phyloP scores from a whole-genome alignment of 2,797 vertebrate genomes.

The Dryobates pubescens region DNA sequence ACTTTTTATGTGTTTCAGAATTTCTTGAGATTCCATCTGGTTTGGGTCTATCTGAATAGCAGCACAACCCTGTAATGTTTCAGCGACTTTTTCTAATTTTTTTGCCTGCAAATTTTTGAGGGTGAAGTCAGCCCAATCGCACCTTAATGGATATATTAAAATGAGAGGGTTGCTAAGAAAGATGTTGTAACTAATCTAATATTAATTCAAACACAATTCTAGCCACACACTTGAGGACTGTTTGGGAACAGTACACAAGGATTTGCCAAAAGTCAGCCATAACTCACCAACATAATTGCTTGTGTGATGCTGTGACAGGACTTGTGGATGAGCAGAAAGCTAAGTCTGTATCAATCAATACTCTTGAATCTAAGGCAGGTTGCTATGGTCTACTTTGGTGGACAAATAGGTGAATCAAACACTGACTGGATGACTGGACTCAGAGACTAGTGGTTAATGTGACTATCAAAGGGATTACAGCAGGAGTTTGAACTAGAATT shows the following conservation, averaged over 20 bases:
- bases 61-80: background rate
- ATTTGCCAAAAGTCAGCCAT: background rate
- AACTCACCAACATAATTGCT: background rate
- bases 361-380: background rate
- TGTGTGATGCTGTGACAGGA: background rate
- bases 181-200: background rate
- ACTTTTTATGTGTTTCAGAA: background rate
- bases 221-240: background rate
- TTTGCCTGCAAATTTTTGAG: background rate
- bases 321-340: background rate
- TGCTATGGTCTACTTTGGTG: background rate
- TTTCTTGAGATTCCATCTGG: background rate
- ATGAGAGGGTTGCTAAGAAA: background rate
- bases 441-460: background rate
- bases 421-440: background rate
- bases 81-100: background rate
- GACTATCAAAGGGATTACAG: background rate
- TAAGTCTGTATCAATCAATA: background rate
- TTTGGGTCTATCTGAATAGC: background rate
- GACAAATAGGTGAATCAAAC: background rate
- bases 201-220: background rate
- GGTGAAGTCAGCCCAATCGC: rapidly evolving
- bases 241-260: background rate
- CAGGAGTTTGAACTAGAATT: background rate
- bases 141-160: background rate